A percentile compares a stretch with the other conserved stretches of the same genome.
Evolutionary conservation across 1,140 invertebrate genomes (phyloP).

Genomic region (Chelonus insularis): DNA sequence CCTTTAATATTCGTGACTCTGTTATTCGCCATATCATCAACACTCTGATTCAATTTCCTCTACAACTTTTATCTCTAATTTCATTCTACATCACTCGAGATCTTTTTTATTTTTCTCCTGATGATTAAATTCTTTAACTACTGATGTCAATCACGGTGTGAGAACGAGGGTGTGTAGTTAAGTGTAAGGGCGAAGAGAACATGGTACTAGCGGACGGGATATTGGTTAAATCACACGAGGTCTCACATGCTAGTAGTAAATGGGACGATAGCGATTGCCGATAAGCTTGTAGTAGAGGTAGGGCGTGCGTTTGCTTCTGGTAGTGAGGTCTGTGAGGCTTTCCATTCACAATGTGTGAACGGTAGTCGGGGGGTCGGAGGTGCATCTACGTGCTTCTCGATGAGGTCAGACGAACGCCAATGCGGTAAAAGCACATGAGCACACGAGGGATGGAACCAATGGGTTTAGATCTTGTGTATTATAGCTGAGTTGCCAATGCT

Average conservation of each 20-base stretch:
- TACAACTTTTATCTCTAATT: too few relatives aligned
- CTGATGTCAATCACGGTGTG: too few relatives aligned
- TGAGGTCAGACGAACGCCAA: background rate
- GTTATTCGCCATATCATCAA: background rate
- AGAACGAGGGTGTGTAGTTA: too few relatives aligned
- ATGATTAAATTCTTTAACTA: too few relatives aligned
- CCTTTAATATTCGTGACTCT: background rate
- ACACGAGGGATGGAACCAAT: background rate
- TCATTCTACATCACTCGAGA: too few relatives aligned
- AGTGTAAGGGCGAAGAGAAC: background rate
- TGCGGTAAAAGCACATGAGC: background rate
- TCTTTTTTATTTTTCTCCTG: too few relatives aligned
- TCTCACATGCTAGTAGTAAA: conserved; percentile 11
- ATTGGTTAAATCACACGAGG: background rate
- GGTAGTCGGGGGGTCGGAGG: conserved; percentile 1
- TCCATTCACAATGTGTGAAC: conserved; percentile 20
- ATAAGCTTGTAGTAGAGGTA: conserved; percentile 12
- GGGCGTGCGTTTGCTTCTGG: conserved; percentile 1
- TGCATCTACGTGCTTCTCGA: background rate
- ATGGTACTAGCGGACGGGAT: background rate
- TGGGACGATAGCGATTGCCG: conserved; percentile 14
- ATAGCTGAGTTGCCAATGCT: background rate
- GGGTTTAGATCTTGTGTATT: background rate
- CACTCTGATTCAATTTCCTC: too few relatives aligned
- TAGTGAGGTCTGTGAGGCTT: background rate